These are phyloP conservation scores for Linepithema humile DNA, from an alignment of 1,140 invertebrate genomes.

Conservation along the genomic window DNA sequence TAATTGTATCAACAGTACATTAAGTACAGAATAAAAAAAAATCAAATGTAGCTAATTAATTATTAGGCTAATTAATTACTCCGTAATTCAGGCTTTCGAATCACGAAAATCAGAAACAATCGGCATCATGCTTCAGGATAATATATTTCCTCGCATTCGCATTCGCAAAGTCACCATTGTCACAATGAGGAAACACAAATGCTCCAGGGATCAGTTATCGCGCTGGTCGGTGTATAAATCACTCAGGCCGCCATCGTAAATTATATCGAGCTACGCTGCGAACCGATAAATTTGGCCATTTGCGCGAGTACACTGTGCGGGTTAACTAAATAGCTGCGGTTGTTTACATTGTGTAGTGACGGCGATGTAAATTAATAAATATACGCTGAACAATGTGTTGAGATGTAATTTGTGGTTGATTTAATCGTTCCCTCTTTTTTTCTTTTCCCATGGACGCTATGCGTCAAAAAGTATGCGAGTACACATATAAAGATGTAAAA, in stretches of 20 bases:
- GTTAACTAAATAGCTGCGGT: slow-evolving; percentile 49
- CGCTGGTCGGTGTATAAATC: slow-evolving; percentile 37
- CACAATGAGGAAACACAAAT: slow-evolving; percentile 52
- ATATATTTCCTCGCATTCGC: slow-evolving; percentile 18
- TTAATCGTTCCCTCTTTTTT: not conserved
- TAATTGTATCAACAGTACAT: no score
- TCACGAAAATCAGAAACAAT: slow-evolving; percentile 36
- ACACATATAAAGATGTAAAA: not conserved
- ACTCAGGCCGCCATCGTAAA: slow-evolving; percentile 39
- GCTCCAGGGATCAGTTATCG: slow-evolving; percentile 49
- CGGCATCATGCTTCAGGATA: not conserved
- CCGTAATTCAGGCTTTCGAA: not conserved
- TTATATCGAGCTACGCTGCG: slow-evolving; percentile 44
- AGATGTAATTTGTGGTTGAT: slow-evolving; percentile 16
- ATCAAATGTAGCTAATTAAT: slow-evolving; percentile 4
- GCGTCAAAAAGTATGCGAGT: no score
- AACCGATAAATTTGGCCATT: slow-evolving; percentile 53
- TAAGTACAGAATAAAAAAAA: no score
- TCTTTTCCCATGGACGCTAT: not conserved
- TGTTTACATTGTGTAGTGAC: slow-evolving; percentile 32
- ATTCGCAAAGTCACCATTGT: slow-evolving; percentile 37
- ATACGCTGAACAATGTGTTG: not conserved
- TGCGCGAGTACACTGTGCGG: slow-evolving; percentile 9
- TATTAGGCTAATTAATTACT: slow-evolving; percentile 11
- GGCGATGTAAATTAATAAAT: slow-evolving; percentile 53